Evolutionary conservation across 2,888 invertebrate genomes (phyloP).

Genomic region (Polymixis flavicincta): DNA sequence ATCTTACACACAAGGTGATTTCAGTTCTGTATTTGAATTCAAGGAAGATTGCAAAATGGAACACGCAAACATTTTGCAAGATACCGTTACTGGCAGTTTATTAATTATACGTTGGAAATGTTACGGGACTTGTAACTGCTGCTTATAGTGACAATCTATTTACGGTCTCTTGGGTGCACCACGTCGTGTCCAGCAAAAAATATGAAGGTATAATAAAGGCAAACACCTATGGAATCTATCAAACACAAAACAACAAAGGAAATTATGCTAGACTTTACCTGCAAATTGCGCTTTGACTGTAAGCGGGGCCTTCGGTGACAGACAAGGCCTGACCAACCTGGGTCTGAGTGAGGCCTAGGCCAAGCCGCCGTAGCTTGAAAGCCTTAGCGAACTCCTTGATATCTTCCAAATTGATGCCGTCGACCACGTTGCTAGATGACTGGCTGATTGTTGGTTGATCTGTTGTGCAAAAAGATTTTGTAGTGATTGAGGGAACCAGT

Average conservation of each 20-base stretch:
- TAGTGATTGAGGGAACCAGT: conserved; percentile 15
- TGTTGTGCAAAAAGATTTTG: conserved; percentile 78
- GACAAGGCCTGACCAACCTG: conserved; percentile 99
- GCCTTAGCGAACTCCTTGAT: conserved; percentile 99
- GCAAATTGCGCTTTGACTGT: conserved; percentile 99
- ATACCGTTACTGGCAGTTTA: conserved; percentile 48
- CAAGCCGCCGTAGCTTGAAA: conserved; percentile 97
- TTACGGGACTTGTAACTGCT: conserved; percentile 52
- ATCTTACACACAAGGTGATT: conserved; percentile 16
- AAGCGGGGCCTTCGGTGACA: conserved; percentile 99
- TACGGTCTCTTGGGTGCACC: conserved; percentile 51
- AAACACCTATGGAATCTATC: conserved; percentile 36
- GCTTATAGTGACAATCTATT: conserved; percentile 53
- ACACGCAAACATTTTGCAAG: conserved; percentile 36
- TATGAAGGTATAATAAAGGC: conserved; percentile 24
- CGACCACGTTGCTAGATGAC: conserved; percentile 97
- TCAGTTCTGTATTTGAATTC: conserved; percentile 10
- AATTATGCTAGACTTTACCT: conserved; percentile 91
- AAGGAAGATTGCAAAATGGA: conserved; percentile 38
- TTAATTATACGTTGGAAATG: conserved; percentile 53
- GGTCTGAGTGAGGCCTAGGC: conserved; percentile 98
- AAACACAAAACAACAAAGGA: conserved; percentile 14
- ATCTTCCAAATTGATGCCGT: conserved; percentile 99
- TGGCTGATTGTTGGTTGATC: conserved; percentile 98
- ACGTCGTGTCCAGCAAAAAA: conserved; percentile 54